Evolutionary conservation across 2,888 invertebrate genomes (phyloP).

Genomic region (Pristionchus exspectatus): DNA sequence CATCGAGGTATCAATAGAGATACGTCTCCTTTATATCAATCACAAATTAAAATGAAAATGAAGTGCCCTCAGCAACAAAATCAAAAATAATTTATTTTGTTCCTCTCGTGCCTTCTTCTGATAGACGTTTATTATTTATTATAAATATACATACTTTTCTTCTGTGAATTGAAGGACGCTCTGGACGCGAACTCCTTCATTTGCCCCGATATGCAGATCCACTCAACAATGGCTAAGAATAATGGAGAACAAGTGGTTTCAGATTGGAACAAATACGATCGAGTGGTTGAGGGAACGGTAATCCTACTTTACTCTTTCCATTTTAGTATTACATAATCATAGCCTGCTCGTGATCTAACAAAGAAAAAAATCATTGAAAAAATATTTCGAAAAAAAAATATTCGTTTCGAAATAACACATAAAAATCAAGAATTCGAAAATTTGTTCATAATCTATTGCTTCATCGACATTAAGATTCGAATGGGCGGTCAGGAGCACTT

Average conservation of each 20-base stretch:
- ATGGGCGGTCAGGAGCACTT: constrained; percentile 89
- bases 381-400: background rate
- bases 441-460: too few species aligned
- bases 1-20: constrained; percentile 84
- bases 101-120: too few species aligned
- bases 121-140: too few species aligned
- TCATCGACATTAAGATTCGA: constrained; percentile 57
- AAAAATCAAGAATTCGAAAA: too few species aligned
- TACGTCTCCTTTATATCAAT: background rate
- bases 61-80: too few species aligned
- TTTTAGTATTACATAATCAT: too few species aligned
- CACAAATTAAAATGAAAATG: background rate
- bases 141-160: background rate
- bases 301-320: background rate
- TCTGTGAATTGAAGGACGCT: constrained; percentile 66
- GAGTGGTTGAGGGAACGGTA: constrained; percentile 86
- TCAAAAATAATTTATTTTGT: too few species aligned
- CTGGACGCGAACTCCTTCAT: constrained; percentile 62
- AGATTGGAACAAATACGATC: constrained; percentile 82
- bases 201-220: constrained; percentile 87
- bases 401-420: background rate
- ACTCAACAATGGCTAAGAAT: constrained; percentile 57
- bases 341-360: background rate
- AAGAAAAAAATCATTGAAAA: background rate
- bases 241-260: background rate